A percentile compares a stretch with the other conserved stretches of the same genome.
Conservation (phyloP, 2,797 vertebrate genomes). For the Micromesistius poutassou region DNA sequence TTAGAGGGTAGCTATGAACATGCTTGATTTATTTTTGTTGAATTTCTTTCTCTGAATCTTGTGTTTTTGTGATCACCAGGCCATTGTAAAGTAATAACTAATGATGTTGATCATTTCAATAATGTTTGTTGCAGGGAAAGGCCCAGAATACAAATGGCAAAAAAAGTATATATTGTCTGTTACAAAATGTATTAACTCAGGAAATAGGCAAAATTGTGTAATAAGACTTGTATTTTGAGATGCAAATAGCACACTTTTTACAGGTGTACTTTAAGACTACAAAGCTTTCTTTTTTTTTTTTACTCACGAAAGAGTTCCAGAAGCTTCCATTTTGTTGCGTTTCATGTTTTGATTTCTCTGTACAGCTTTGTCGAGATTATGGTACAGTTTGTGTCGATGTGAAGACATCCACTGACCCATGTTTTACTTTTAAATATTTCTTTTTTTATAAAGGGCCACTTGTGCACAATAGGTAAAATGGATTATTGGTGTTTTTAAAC, state of each 20-base stretch:
- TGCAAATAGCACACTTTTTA: conserved; percentile 79
- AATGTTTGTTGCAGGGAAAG: conserved; percentile 88
- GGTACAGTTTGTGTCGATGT: conserved; percentile 73
- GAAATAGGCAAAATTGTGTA: conserved; percentile 79
- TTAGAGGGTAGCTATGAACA: conserved; percentile 76
- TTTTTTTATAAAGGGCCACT: conserved; percentile 49
- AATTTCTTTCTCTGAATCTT: conserved; percentile 78
- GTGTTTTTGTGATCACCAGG: conserved; percentile 92
- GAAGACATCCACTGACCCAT: conserved; percentile 50
- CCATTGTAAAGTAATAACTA: conserved; percentile 87
- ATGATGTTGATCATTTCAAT: conserved; percentile 78
- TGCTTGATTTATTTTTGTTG: conserved; percentile 65
- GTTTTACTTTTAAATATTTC: conserved; percentile 27
- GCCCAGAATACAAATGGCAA: conserved; percentile 95
- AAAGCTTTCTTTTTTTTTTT: conserved; percentile 64
- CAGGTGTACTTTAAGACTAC: conserved; percentile 73
- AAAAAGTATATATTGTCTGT: conserved; percentile 85
- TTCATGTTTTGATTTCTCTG: conserved; percentile 29
- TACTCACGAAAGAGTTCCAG: conserved; percentile 9
- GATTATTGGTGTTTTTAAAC: conserved; percentile 11
- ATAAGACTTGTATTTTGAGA: conserved; percentile 77
- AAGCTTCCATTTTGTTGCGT: conserved; percentile 31
- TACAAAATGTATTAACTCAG: conserved; percentile 85
- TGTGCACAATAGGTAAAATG: conserved; percentile 39
- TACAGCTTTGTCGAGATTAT: conserved; percentile 67